phyloP scores from a whole-genome alignment of 2,888 invertebrate species.

The Bombylius major region DNA sequence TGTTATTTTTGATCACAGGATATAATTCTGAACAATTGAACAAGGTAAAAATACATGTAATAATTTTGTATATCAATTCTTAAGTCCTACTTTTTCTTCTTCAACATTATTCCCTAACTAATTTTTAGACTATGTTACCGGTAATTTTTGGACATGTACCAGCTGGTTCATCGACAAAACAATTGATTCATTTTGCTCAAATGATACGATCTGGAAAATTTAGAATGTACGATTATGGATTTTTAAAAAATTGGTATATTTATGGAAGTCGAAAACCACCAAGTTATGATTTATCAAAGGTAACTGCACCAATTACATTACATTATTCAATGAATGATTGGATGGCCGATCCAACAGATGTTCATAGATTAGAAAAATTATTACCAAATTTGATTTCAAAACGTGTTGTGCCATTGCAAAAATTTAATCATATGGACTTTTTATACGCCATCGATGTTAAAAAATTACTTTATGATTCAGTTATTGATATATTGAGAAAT shows the following conservation, averaged over 20 bases:
- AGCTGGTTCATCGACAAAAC: slow-evolving; percentile 40
- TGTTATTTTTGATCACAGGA: slow-evolving; percentile 41
- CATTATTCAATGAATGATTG: slow-evolving; percentile 45
- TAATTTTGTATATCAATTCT: not conserved
- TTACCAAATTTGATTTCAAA: slow-evolving; percentile 38
- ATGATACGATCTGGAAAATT: slow-evolving; percentile 21
- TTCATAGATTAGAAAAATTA: slow-evolving; percentile 32
- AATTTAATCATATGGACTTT: slow-evolving; percentile 38
- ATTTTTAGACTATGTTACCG: slow-evolving; percentile 39
- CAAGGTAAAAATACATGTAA: slow-evolving; percentile 20
- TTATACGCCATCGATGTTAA: slow-evolving; percentile 26
- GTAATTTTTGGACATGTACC: slow-evolving; percentile 46
- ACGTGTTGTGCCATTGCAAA: slow-evolving; percentile 37
- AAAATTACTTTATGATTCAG: slow-evolving; percentile 6
- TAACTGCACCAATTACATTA: slow-evolving; percentile 32
- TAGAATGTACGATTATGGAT: slow-evolving; percentile 40
- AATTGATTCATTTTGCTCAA: slow-evolving; percentile 42
- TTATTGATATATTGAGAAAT: slow-evolving; percentile 3
- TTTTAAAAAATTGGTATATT: slow-evolving; percentile 25
- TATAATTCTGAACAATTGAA: slow-evolving; percentile 31
- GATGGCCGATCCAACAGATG: slow-evolving; percentile 42
- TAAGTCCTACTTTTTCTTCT: not conserved
- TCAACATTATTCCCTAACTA: slow-evolving; percentile 1
- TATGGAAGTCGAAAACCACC: slow-evolving; percentile 32
- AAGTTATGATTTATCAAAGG: slow-evolving; percentile 26